These are phyloP conservation scores for Arbacia lixula DNA, from an alignment of 53 echinoderm and acorn worm genomes.

Conservation along the genomic window DNA sequence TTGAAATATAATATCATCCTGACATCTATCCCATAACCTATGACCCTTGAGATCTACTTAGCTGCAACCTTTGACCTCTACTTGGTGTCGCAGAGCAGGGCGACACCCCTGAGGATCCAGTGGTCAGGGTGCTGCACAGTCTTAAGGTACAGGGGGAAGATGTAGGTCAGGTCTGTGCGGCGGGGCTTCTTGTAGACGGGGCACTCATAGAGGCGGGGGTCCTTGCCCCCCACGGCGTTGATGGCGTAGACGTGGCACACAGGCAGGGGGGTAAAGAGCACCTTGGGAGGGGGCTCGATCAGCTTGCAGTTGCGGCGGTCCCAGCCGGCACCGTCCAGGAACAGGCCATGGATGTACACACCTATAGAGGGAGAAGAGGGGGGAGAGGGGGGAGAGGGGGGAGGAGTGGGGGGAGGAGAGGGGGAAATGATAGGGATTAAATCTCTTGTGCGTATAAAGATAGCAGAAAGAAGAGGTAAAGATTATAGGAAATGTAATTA, in stretches of 20 bases:
- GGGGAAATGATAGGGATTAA: no score
- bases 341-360: conserved; percentile 87
- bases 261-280: conserved; percentile 92
- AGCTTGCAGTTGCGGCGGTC: conserved; percentile 97
- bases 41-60: background rate
- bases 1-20: no score
- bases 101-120: conserved; percentile 95
- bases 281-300: conserved; percentile 91
- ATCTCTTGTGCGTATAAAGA: no score
- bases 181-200: conserved; percentile 94
- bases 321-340: conserved; percentile 98
- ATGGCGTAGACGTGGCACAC: conserved; percentile 97
- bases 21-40: no score
- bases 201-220: conserved; percentile 90
- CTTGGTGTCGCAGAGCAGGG: conserved; percentile 96
- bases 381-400: no score
- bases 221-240: conserved; percentile 82
- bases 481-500: no score
- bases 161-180: conserved; percentile 96
- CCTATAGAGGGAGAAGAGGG: conserved; percentile 54
- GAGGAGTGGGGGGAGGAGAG: no score
- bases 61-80: conserved; percentile 23
- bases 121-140: conserved; percentile 93
- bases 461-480: no score
- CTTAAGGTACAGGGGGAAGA: conserved; percentile 93